These are phyloP conservation scores for Trissolcus japonicus DNA, from an alignment of 2,888 invertebrate species.

Conservation along the genomic window DNA sequence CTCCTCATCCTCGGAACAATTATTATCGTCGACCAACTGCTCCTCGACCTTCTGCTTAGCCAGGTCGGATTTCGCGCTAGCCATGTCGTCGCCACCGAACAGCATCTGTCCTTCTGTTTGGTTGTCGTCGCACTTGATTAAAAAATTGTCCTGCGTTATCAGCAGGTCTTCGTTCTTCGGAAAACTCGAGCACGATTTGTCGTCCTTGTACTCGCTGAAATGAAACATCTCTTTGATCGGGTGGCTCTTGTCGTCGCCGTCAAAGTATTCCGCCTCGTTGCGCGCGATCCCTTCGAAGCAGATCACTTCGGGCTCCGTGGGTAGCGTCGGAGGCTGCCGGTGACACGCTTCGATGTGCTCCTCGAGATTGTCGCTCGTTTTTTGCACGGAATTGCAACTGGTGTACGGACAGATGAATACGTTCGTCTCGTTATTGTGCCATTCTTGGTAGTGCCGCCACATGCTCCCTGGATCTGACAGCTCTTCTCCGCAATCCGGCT, in stretches of 20 bases:
- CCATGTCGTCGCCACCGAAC: conserved; percentile 70
- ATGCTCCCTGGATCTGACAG: conserved; percentile 74
- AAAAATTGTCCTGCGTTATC: conserved; percentile 69
- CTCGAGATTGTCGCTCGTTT: conserved; percentile 69
- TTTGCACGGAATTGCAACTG: conserved; percentile 70
- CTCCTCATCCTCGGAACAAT: conserved; percentile 73
- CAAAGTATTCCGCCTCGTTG: conserved; percentile 60
- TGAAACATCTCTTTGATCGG: conserved; percentile 54
- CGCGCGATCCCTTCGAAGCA: conserved; percentile 71
- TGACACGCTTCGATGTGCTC: conserved; percentile 74
- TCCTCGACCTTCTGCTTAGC: conserved; percentile 67
- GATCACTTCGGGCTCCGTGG: conserved; percentile 73
- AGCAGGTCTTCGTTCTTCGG: conserved; percentile 66
- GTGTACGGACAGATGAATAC: conserved; percentile 73
- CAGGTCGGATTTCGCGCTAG: conserved; percentile 65
- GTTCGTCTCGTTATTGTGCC: conserved; percentile 73
- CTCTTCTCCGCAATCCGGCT: conserved; percentile 74
- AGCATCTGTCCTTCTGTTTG: conserved; percentile 60
- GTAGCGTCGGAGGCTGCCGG: conserved; percentile 69
- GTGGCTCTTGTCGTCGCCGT: conserved; percentile 50
- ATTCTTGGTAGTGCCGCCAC: conserved; percentile 75
- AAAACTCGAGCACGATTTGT: conserved; percentile 62
- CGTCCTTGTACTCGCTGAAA: conserved; percentile 59
- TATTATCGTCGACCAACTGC: conserved; percentile 61
- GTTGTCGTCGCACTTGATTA: conserved; percentile 65